These are phyloP conservation scores for Scaptodrosophila lebanonensis DNA, from an alignment of 1,140 invertebrate species.

Conservation along the genomic window DNA sequence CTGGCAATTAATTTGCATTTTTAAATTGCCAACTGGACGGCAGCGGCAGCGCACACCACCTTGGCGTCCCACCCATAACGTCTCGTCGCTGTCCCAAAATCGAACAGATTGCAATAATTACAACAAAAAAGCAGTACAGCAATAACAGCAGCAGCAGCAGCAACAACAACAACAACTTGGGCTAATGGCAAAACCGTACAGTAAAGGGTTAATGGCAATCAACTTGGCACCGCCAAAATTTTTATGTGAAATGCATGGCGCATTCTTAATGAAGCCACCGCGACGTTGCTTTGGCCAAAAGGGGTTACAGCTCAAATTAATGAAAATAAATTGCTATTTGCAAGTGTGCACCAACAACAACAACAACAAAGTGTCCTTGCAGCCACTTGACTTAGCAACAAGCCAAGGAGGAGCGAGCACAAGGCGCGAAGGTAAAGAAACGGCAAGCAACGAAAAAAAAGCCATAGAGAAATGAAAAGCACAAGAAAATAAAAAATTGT, in stretches of 20 bases:
- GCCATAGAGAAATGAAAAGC: background rate
- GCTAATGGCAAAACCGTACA: conserved; percentile 24
- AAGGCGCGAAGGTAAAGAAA: background rate
- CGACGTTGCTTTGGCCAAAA: too few relatives aligned
- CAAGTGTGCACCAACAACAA: conserved; percentile 9
- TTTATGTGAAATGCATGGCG: conserved; percentile 46
- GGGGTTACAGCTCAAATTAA: conserved; percentile 76
- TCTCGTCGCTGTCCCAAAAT: conserved; percentile 53
- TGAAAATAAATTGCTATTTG: conserved; percentile 77
- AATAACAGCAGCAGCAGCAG: too few relatives aligned
- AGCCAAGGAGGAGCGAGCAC: conserved; percentile 2
- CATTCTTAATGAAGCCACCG: conserved; percentile 59
- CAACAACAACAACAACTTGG: background rate
- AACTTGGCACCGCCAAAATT: conserved; percentile 37
- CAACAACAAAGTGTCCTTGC: conserved; percentile 33
- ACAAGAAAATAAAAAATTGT: background rate
- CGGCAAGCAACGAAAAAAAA: conserved; percentile 20
- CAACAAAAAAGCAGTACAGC: too few relatives aligned
- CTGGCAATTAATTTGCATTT: conserved; percentile 77
- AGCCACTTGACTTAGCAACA: conserved; percentile 3
- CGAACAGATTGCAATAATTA: conserved; percentile 76
- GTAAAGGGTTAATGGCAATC: conserved; percentile 42
- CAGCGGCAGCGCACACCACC: background rate
- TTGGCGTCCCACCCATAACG: background rate
- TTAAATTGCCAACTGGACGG: conserved; percentile 65